These are phyloP conservation scores for Vandiemenella viatica DNA, from an alignment of 2,888 invertebrate species.

Conservation along the genomic window DNA sequence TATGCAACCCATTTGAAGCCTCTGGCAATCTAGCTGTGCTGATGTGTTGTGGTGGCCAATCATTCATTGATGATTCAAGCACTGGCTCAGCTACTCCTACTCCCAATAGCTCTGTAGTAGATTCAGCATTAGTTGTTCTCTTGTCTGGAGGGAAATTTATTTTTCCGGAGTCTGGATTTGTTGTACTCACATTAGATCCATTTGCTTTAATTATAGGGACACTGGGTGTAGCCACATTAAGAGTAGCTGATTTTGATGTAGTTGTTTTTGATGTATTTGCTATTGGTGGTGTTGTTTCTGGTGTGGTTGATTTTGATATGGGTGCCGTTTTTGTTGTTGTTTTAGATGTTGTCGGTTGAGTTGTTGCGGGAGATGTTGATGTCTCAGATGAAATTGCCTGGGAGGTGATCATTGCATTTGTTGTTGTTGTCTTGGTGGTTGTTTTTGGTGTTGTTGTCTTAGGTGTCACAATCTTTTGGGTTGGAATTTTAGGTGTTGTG, in stretches of 20 bases:
- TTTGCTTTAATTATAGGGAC: too few species aligned
- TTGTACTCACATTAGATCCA: too few species aligned
- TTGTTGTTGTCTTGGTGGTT: background rate
- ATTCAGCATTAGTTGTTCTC: too few species aligned
- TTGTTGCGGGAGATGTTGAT: constrained; percentile 25
- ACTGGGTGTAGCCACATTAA: too few species aligned
- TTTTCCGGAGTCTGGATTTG: too few species aligned
- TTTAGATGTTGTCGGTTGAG: constrained; percentile 52
- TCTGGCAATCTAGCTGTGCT: background rate
- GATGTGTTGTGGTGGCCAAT: background rate
- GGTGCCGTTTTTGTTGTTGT: constrained; percentile 35
- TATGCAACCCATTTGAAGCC: background rate
- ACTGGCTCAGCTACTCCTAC: constrained; percentile 23
- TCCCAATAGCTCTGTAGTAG: constrained; percentile 4
- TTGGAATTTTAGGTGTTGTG: background rate
- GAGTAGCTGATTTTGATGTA: too few species aligned
- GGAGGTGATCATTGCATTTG: background rate
- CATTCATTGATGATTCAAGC: constrained; percentile 29
- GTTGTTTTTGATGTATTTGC: background rate
- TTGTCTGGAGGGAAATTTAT: too few species aligned
- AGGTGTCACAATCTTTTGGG: background rate
- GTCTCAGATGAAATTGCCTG: background rate
- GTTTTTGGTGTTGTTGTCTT: background rate
- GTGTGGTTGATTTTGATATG: constrained; percentile 18
- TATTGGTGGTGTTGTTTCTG: background rate